Evolutionary conservation across 2,888 invertebrate genomes (phyloP).

Genomic region (Saturnia pavonia): DNA sequence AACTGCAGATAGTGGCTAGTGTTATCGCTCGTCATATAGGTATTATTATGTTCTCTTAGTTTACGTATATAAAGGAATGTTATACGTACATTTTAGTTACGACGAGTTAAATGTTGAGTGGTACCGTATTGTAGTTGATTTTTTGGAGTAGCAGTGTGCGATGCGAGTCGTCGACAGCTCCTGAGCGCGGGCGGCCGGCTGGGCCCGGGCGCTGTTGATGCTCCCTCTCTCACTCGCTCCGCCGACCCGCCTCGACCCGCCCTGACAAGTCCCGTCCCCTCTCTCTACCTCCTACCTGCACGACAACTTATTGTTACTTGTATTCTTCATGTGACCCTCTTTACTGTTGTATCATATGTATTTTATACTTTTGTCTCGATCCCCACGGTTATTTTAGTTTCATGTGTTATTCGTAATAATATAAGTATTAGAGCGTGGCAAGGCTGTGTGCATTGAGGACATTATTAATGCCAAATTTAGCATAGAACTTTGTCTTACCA

Average conservation of each 20-base stretch:
- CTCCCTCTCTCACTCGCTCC: constrained; percentile 30
- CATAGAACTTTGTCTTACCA: constrained; percentile 74
- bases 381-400: constrained; percentile 80
- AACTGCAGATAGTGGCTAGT: constrained; percentile 82
- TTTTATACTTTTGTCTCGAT: constrained; percentile 73
- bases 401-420: constrained; percentile 72
- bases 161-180: constrained; percentile 66
- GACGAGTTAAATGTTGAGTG: constrained; percentile 80
- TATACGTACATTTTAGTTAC: constrained; percentile 78
- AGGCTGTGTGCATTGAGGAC: constrained; percentile 87
- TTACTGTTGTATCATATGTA: constrained; percentile 77
- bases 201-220: constrained; percentile 50
- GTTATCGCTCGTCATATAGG: constrained; percentile 80
- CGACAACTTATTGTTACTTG: constrained; percentile 72
- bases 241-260: constrained; percentile 29
- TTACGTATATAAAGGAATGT: constrained; percentile 78
- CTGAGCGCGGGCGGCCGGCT: constrained; percentile 41
- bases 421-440: constrained; percentile 84
- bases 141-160: constrained; percentile 73
- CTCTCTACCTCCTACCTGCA: constrained; percentile 66
- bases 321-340: constrained; percentile 76
- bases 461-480: constrained; percentile 79
- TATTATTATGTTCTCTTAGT: constrained; percentile 80
- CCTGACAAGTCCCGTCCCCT: constrained; percentile 36
- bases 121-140: constrained; percentile 78